phyloP scores from a whole-genome alignment of 53 echinoderm and acorn worm species.

The Arbacia lixula region DNA sequence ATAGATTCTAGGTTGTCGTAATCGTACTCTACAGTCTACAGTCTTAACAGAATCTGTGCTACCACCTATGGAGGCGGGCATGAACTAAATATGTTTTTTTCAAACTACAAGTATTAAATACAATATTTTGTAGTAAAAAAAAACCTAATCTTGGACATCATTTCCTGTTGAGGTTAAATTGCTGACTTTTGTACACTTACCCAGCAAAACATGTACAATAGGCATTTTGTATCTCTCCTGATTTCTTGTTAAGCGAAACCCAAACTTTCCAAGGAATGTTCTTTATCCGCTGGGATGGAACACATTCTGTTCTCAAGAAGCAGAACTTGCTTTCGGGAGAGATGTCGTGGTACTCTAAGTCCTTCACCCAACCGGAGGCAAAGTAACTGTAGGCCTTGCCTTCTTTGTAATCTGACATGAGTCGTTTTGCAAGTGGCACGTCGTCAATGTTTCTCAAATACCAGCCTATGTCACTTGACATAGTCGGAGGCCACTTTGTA shows the following conservation, averaged over 20 bases:
- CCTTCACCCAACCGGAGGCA: conserved; percentile 39
- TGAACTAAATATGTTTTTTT: too few relatives aligned
- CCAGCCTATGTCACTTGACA: conserved; percentile 1
- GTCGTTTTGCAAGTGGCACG: background rate
- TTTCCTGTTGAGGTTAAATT: too few relatives aligned
- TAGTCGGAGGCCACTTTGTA: conserved; percentile 37
- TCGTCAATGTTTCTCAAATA: conserved; percentile 13
- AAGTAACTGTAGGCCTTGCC: conserved; percentile 22
- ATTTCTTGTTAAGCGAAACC: conserved; percentile 45
- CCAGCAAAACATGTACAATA: conserved; percentile 31
- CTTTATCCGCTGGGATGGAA: conserved; percentile 10
- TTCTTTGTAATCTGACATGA: conserved; percentile 22
- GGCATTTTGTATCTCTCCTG: conserved; percentile 16
- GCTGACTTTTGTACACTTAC: too few relatives aligned
- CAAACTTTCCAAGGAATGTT: conserved; percentile 47
- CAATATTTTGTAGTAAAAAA: too few relatives aligned
- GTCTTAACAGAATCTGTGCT: too few relatives aligned
- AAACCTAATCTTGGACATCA: too few relatives aligned
- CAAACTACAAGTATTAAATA: too few relatives aligned
- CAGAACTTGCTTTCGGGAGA: conserved; percentile 13
- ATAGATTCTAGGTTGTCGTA: too few relatives aligned
- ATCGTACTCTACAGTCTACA: too few relatives aligned
- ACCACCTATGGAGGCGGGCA: too few relatives aligned
- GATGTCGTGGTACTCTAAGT: conserved; percentile 21
- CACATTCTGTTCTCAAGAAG: conserved; percentile 4